Base-by-base conservation (phyloP, 2,888 invertebrate genomes). In the Lobophora halterata region DNA sequence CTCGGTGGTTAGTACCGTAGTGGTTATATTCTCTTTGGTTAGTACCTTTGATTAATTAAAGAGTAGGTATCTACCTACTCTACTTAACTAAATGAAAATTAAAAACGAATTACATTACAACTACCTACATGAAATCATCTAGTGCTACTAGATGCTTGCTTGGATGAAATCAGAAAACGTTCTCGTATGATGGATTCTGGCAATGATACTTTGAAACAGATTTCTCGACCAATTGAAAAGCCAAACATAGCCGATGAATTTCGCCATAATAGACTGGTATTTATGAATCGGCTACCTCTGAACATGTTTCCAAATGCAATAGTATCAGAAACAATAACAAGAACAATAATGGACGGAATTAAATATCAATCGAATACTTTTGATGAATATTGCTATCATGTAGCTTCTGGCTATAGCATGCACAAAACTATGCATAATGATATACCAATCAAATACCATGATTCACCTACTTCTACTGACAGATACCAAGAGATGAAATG, bases 291-390 rank as follows among this genome's bases (percentile, higher is more conserved):
- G 11, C 54, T 85, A 40, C 82, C 80, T 38, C 58, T 85, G 16
- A 41, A 52, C 29, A 65, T 75, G 57, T 74, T 79, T 49, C 71
- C 73, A 8, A 85, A 79, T 49, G 69, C 75, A 11, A 60, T 83
- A 37, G 57, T 61, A 49, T 83, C 86, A 6, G 73, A 81, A 65
- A 85, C 81, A 16, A 61, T 81, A 41, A 80, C 76, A 8, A 71
- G 86, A 40, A 57, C 71, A 13, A 21, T 56, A 10, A 48, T 72
- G 29, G 48, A 56, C 45, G 61, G 68, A 46, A 59, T 58, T 8
- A 62, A 62, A 49, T 51, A 60, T 16, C 61, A 59, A 35, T 26
- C 36, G 8, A 49, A 43, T 16, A 16, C 47, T 12, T 17, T 26
- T 12, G 5, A n/a, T n/a, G 10, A 26, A 9, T 16, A 10, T 6